Base-by-base conservation (phyloP, 2,113 vertebrate species). In the Catagonus wagneri region DNA sequence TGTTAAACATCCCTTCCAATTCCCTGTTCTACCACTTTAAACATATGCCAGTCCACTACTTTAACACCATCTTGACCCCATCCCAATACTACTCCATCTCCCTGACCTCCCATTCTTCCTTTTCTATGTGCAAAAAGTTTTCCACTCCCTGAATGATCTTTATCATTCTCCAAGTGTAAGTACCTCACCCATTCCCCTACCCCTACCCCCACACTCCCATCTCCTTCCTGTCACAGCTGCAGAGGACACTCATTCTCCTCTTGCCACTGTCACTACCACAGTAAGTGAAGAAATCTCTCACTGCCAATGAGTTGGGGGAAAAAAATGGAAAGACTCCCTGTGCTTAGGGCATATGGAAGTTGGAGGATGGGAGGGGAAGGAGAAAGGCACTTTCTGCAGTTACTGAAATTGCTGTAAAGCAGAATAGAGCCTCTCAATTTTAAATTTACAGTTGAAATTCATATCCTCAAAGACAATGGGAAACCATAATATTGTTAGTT, bases 371-470 rank as follows among this genome's bases (percentile, higher is more conserved):
- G 12, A 1, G 5, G 27, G 9, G 3, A 0, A 10, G 3, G 0
- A 10, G 3, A 1, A 44, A 76, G 34, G 32, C 69, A 27, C 54
- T 65, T 85, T 19, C 39, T 81, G 72, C 68, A 52, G 58, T 79
- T 78, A 92, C 22, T 83, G 54, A 54, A 97, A 75, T 20, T 96
- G 29, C 52, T 95, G 9, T 69, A 90, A 83, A 95, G 58, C n/a
- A 78, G 69, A 75, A 80, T 20, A 25, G 6, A 50, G 83, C 56
- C 36, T 83, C 93, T 63, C 89, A 74, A 89, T 85, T 83, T 66
- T 79, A 65, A 10, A 61, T 79, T 93, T 90, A 65, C 10, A 52
- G n/a, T n/a, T 93, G 44, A 39, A 88, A 61, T 27, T 61, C 44
- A 44, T 39, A 58, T 52, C 29, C 22, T n/a, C 66, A 83, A 89